phyloP scores from a whole-genome alignment of 2,113 vertebrate species.

The Lichenostomus cassidix region DNA sequence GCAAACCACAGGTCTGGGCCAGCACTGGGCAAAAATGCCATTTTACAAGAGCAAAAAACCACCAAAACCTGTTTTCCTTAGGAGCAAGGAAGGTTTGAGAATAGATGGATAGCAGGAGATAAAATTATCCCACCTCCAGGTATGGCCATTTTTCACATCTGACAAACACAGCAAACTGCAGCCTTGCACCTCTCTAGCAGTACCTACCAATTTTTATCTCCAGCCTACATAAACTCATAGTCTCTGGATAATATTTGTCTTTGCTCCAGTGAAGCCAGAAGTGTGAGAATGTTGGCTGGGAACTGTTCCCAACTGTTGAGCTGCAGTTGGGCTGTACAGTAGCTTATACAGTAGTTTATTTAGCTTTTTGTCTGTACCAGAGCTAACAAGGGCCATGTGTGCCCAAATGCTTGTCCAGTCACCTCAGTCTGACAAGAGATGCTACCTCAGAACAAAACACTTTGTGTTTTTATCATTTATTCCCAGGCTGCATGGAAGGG shows the following conservation, averaged over 20 bases:
- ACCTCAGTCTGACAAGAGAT: neutral
- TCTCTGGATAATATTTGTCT: neutral
- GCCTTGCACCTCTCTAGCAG: neutral
- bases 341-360: neutral
- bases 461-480: neutral
- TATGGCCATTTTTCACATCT: neutral
- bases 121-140: neutral
- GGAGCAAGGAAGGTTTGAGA: neutral
- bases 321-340: neutral
- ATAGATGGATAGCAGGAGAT: neutral
- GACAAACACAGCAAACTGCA: neutral
- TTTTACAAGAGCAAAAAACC: neutral
- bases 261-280: neutral
- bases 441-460: neutral
- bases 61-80: neutral
- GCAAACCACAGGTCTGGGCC: neutral
- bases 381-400: accelerated
- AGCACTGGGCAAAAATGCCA: constrained; percentile 32
- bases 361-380: neutral
- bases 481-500: neutral
- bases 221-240: neutral
- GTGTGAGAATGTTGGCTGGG: neutral
- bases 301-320: neutral
- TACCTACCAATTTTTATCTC: neutral
- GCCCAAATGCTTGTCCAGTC: neutral